phyloP scores from a whole-genome alignment of 1,140 invertebrate genomes.

The Heterodera schachtii region DNA sequence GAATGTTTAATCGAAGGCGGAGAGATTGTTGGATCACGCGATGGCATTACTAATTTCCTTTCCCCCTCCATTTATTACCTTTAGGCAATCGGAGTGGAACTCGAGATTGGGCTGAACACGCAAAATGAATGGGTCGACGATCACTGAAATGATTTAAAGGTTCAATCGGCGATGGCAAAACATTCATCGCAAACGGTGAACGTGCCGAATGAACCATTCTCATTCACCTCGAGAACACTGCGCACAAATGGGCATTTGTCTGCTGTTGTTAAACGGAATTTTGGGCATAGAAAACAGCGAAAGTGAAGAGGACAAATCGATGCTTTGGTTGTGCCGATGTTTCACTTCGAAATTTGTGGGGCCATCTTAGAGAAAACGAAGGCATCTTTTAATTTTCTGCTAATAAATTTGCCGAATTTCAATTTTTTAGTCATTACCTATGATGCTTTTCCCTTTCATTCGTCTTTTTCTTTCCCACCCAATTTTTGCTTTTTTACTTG shows the following conservation, averaged over 20 bases:
- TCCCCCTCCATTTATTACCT: constrained; percentile 6
- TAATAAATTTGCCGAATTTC: too few species aligned
- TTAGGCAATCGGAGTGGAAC: constrained; percentile 36
- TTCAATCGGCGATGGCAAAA: background rate
- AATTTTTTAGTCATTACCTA: too few species aligned
- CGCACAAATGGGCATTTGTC: constrained; percentile 9
- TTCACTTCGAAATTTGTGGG: background rate
- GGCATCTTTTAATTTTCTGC: too few species aligned
- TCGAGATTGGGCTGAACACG: constrained; percentile 39
- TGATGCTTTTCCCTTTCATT: too few species aligned
- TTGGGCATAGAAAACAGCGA: background rate
- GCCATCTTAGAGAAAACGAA: background rate
- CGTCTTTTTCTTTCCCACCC: too few species aligned
- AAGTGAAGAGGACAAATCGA: background rate
- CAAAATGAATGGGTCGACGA: constrained; percentile 37
- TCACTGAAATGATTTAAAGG: constrained; percentile 26
- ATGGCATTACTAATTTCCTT: background rate
- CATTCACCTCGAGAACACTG: background rate
- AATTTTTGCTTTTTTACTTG: background rate
- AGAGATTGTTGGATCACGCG: background rate
- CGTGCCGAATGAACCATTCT: too few species aligned
- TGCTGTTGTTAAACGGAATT: background rate
- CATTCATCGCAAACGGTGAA: too few species aligned
- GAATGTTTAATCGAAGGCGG: background rate
- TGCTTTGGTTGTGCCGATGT: background rate